Conservation (phyloP, 2,113 vertebrate genomes). For the Syrrhaptes paradoxus region DNA sequence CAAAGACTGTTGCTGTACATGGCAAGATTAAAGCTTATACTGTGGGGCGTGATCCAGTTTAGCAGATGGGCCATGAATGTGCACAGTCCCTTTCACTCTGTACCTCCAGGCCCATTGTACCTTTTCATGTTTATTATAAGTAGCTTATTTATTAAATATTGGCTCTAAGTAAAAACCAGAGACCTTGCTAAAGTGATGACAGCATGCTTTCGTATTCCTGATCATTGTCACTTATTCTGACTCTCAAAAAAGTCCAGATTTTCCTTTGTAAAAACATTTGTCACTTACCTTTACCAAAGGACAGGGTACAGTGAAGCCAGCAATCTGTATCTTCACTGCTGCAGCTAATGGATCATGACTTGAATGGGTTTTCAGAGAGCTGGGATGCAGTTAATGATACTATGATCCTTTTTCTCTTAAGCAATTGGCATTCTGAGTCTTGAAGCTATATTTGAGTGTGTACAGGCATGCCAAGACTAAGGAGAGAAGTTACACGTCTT, state of each 20-base stretch:
- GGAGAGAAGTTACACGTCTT: not conserved
- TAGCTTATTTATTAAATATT: not conserved
- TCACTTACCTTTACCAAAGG: not conserved
- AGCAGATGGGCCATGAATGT: fast-evolving
- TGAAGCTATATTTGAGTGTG: not conserved
- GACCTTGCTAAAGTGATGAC: not conserved
- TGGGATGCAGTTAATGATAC: not conserved
- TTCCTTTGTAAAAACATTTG: not conserved
- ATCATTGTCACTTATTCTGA: not conserved
- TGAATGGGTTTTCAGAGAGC: not conserved
- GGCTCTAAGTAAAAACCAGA: not conserved
- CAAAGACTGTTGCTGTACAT: not conserved
- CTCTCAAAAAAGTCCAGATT: not conserved
- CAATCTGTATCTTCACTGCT: not conserved
- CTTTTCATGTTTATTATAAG: not conserved
- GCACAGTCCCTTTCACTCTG: not conserved
- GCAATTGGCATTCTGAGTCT: not conserved
- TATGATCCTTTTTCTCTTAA: not conserved
- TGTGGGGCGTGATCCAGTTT: not conserved
- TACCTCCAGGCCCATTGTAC: too few species aligned
- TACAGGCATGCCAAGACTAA: not conserved
- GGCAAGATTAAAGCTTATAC: not conserved
- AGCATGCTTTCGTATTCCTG: not conserved
- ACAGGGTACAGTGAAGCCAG: not conserved
- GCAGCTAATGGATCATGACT: not conserved